Evolutionary conservation across 2,113 vertebrate genomes (phyloP).

Genomic region (Mugil cephalus): DNA sequence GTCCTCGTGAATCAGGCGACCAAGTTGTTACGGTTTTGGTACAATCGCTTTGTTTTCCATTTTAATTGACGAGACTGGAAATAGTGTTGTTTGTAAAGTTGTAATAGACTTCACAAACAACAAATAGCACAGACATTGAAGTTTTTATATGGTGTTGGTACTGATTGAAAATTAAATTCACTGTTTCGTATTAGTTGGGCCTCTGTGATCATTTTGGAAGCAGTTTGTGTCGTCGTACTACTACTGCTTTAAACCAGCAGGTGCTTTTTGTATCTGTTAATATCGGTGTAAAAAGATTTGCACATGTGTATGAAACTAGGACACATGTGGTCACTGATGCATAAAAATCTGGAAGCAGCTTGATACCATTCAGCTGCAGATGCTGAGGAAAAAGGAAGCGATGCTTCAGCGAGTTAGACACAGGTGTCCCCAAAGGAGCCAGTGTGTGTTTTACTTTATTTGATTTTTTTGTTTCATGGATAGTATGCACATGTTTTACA

Average conservation of each 20-base stretch:
- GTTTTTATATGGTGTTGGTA: neutral
- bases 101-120: neutral
- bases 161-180: conserved; percentile 3
- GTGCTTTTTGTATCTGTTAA: neutral
- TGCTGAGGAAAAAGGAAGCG: neutral
- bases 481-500: conserved; percentile 1
- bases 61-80: too few species aligned
- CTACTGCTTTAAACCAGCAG: too few species aligned
- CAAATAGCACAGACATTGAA: neutral
- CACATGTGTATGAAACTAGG: neutral
- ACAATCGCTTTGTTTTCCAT: conserved; percentile 42
- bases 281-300: neutral
- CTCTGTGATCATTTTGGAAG: conserved; percentile 14
- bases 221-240: neutral
- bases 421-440: too few species aligned
- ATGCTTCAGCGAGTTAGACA: neutral
- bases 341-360: neutral
- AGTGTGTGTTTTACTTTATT: too few species aligned
- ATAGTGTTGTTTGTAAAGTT: neutral
- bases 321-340: neutral
- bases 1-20: too few species aligned
- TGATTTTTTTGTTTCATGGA: neutral
- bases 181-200: neutral
- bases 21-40: too few species aligned
- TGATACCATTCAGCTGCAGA: neutral